Conservation (phyloP, 2,113 vertebrate genomes). For the Sisor rabdophorus region DNA sequence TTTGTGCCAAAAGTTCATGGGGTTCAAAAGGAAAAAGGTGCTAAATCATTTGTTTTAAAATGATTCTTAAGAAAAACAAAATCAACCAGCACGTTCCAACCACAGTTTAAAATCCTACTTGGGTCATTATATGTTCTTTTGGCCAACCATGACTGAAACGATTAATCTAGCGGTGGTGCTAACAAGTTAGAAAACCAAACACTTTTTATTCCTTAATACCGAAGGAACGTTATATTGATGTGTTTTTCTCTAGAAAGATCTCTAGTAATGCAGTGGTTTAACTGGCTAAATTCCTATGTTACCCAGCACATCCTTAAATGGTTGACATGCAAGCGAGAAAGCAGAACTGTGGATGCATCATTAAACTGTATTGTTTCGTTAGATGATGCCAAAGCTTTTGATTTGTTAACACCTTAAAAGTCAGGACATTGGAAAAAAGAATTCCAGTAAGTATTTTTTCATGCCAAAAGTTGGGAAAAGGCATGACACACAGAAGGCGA, state of each 20-base stretch:
- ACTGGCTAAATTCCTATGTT: slow-evolving; percentile 37
- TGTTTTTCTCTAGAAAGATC: slow-evolving; percentile 27
- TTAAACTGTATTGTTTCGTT: slow-evolving; percentile 53
- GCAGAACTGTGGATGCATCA: slow-evolving; percentile 45
- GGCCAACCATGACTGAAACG: slow-evolving; percentile 20
- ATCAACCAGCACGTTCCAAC: slow-evolving; percentile 18
- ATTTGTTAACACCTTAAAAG: slow-evolving; percentile 40
- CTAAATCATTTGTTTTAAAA: slow-evolving; percentile 30
- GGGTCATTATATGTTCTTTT: slow-evolving; percentile 10
- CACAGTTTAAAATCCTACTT: slow-evolving; percentile 17
- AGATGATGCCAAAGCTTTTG: slow-evolving; percentile 43
- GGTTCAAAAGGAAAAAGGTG: slow-evolving; percentile 22
- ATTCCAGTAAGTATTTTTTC: slow-evolving; percentile 27
- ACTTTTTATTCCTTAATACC: slow-evolving; percentile 6
- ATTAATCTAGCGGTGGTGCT: slow-evolving; percentile 22
- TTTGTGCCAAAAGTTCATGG: slow-evolving; percentile 6
- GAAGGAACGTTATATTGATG: neutral
- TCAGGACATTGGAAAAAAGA: slow-evolving; percentile 31
- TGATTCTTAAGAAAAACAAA: slow-evolving; percentile 9
- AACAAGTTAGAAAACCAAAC: slow-evolving; percentile 14
- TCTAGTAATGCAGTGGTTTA: slow-evolving; percentile 27
- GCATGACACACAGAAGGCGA: slow-evolving; percentile 8
- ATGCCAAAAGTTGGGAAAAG: slow-evolving; percentile 15
- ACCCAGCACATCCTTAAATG: slow-evolving; percentile 27
- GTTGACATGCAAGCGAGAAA: slow-evolving; percentile 46